Conservation (phyloP, 1,140 invertebrate genomes). For the Nomia melanderi region DNA sequence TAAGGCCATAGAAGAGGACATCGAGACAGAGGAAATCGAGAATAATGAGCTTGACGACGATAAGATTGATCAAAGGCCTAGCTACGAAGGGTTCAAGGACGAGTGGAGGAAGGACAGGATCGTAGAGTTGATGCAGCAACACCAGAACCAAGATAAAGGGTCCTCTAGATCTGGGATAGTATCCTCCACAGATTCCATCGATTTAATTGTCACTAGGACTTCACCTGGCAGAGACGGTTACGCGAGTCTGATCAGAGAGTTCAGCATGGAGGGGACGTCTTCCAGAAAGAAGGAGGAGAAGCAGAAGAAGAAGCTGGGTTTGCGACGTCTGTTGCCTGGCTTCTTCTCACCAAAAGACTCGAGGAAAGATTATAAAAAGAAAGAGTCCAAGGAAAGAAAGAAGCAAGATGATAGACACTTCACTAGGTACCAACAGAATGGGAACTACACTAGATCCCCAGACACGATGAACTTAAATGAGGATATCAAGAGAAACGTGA, state of each 20-base stretch:
- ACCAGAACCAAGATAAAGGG: no score
- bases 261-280: slow-evolving; percentile 70
- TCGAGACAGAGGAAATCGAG: slow-evolving; percentile 25
- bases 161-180: not conserved
- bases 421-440: slow-evolving; percentile 76
- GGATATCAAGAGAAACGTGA: slow-evolving; percentile 76
- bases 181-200: not conserved
- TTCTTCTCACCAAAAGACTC: slow-evolving; percentile 77
- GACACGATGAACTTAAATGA: slow-evolving; percentile 78
- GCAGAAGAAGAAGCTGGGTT: slow-evolving; percentile 73
- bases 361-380: slow-evolving; percentile 73
- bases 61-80: no score
- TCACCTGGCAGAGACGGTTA: slow-evolving; percentile 67
- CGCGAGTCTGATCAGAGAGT: slow-evolving; percentile 72
- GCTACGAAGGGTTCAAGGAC: no score
- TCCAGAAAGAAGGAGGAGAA: slow-evolving; percentile 74
- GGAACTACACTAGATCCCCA: slow-evolving; percentile 75
- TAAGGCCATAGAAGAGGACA: slow-evolving; percentile 67
- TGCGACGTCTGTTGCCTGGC: slow-evolving; percentile 72
- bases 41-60: not conserved
- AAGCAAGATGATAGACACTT: slow-evolving; percentile 73
- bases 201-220: not conserved
- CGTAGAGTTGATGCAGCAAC: not conserved
- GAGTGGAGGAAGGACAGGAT: not conserved
- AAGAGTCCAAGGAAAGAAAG: slow-evolving; percentile 72